These are phyloP conservation scores for Agriotes lineatus DNA, from an alignment of 2,888 invertebrate species.

Conservation along the genomic window DNA sequence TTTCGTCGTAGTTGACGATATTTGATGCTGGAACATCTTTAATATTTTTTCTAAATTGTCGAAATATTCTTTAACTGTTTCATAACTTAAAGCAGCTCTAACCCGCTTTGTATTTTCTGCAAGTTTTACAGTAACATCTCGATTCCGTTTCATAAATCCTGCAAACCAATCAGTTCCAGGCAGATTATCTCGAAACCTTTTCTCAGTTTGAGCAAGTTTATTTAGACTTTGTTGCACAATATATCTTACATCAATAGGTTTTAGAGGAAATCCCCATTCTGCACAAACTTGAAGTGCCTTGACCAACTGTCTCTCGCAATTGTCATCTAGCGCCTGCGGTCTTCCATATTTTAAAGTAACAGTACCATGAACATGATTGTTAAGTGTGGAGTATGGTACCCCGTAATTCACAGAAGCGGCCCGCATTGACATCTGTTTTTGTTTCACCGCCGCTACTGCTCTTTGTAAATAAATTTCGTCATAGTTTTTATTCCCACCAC, in stretches of 20 bases:
- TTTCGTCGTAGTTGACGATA: too few relatives aligned
- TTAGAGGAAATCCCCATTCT: constrained; percentile 36
- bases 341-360: constrained; percentile 18
- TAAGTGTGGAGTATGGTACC: too few relatives aligned
- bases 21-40: too few relatives aligned
- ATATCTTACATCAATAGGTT: constrained; percentile 28
- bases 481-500: too few relatives aligned
- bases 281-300: constrained; percentile 35
- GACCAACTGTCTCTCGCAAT: constrained; percentile 16
- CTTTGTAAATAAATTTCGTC: too few relatives aligned
- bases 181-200: background rate
- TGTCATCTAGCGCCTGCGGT: constrained; percentile 1
- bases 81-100: constrained; percentile 30
- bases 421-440: too few relatives aligned
- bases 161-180: constrained; percentile 6
- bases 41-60: too few relatives aligned
- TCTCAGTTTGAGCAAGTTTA: constrained; percentile 9
- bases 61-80: constrained; percentile 45
- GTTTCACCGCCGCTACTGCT: too few relatives aligned
- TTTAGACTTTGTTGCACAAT: constrained; percentile 35
- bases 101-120: constrained; percentile 3
- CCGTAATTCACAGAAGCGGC: too few relatives aligned
- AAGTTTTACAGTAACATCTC: background rate
- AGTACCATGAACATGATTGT: too few relatives aligned
- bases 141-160: constrained; percentile 6